A percentile compares a stretch with the other conserved stretches of the same genome.
These are phyloP conservation scores for Drosophila chauvacae DNA, from an alignment of 1,140 invertebrate genomes.

Conservation along the genomic window DNA sequence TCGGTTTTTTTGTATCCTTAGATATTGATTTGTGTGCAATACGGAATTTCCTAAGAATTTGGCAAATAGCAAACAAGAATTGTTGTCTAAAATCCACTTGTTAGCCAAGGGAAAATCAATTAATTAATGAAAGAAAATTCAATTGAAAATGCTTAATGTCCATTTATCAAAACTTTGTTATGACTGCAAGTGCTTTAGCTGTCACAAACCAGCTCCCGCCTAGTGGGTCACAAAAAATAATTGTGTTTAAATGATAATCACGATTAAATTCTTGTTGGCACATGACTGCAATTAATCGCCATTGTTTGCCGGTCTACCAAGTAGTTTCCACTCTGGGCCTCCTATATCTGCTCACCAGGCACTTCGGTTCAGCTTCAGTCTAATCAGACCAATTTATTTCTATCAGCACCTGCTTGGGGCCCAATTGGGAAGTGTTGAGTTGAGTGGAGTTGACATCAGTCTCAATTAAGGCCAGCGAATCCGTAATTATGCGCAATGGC, in stretches of 20 bases:
- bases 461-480: conserved; percentile 39
- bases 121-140: conserved; percentile 10
- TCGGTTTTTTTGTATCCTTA: conserved; percentile 5
- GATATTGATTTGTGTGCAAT: conserved; percentile 51
- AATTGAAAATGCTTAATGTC: neutral
- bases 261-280: conserved; percentile 49
- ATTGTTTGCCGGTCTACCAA: conserved; percentile 7
- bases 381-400: conserved; percentile 15
- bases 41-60: conserved; percentile 20
- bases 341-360: neutral
- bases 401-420: conserved; percentile 27
- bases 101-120: conserved; percentile 20
- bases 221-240: conserved; percentile 36
- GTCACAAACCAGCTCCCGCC: conserved; percentile 1
- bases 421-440: conserved; percentile 24
- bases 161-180: conserved; percentile 31
- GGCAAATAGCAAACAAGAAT: neutral
- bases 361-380: neutral
- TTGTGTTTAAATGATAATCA: conserved; percentile 49
- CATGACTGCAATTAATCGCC: conserved; percentile 35
- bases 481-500: conserved; percentile 40
- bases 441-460: conserved; percentile 41
- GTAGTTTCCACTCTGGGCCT: conserved; percentile 8
- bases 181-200: neutral
- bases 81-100: neutral